Conservation (phyloP, 2,113 vertebrate genomes). For the Danionella cerebrum region DNA sequence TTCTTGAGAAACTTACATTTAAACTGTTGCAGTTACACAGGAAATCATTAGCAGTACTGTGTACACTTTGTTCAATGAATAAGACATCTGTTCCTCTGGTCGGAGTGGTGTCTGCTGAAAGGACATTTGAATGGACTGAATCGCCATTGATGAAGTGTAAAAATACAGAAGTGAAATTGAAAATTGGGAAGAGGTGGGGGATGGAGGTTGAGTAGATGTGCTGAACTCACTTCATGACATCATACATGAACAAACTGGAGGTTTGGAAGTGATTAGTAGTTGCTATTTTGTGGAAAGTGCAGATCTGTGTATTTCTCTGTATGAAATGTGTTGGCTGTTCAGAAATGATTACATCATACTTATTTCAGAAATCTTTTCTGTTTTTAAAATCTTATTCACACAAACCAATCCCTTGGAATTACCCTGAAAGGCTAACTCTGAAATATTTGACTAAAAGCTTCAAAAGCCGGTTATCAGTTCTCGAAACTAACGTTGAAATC, state of each 20-base stretch:
- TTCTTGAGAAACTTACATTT: slow-evolving; percentile 1
- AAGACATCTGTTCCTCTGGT: not conserved
- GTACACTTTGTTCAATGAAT: not conserved
- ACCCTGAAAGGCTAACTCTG: no score
- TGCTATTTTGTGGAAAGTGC: no score
- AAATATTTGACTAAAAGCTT: no score
- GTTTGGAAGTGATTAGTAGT: not conserved
- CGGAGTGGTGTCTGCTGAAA: not conserved
- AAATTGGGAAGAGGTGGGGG: slow-evolving; percentile 7
- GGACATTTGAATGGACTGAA: slow-evolving; percentile 23
- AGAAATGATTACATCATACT: slow-evolving; percentile 19
- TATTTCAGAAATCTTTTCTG: no score
- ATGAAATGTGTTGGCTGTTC: not conserved
- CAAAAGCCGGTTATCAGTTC: no score
- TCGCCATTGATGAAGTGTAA: slow-evolving; percentile 27
- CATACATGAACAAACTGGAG: not conserved
- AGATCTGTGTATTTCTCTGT: not conserved
- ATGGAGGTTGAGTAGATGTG: not conserved
- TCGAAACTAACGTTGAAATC: no score
- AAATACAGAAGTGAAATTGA: slow-evolving; percentile 23
- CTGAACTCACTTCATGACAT: not conserved
- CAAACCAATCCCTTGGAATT: no score
- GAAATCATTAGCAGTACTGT: not conserved
- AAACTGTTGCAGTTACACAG: not conserved
- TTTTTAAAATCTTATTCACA: no score